phyloP scores from a whole-genome alignment of 1,140 invertebrate genomes.

The Lithobius niger region DNA sequence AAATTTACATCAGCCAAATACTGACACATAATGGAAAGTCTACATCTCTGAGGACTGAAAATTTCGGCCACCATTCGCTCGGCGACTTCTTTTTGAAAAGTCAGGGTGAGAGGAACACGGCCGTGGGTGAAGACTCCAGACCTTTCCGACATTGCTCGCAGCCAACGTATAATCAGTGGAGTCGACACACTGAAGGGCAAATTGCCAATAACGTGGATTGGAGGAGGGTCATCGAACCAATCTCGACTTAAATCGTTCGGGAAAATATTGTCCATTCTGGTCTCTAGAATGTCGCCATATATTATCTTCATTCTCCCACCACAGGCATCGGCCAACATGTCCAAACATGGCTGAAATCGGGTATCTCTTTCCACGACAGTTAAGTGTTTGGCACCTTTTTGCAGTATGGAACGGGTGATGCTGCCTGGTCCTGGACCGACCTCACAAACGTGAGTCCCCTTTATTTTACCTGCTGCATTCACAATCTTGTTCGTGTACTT shows the following conservation, averaged over 20 bases:
- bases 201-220: slow-evolving; percentile 87
- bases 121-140: slow-evolving; percentile 69
- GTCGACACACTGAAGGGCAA: slow-evolving; percentile 95
- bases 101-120: slow-evolving; percentile 74
- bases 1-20: slow-evolving; percentile 70
- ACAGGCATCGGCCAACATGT: slow-evolving; percentile 58
- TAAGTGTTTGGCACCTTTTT: slow-evolving; percentile 52
- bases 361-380: slow-evolving; percentile 87
- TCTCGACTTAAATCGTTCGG: slow-evolving; percentile 39
- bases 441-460: slow-evolving; percentile 60
- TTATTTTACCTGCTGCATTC: slow-evolving; percentile 53
- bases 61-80: slow-evolving; percentile 66
- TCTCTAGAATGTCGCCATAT: slow-evolving; percentile 70
- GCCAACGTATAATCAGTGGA: slow-evolving; percentile 77
- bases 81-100: slow-evolving; percentile 93
- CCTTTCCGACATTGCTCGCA: slow-evolving; percentile 60
- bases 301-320: slow-evolving; percentile 56
- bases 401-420: slow-evolving; percentile 81
- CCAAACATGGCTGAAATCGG: slow-evolving; percentile 70
- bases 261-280: slow-evolving; percentile 59
- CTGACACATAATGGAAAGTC: slow-evolving; percentile 89
- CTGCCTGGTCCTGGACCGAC: slow-evolving; percentile 92
- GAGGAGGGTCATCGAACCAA: slow-evolving; percentile 45
- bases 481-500: slow-evolving; percentile 74
- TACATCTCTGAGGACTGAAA: slow-evolving; percentile 52